These are phyloP conservation scores for Frieseomelitta varia DNA, from an alignment of 1,140 invertebrate species.

Conservation along the genomic window DNA sequence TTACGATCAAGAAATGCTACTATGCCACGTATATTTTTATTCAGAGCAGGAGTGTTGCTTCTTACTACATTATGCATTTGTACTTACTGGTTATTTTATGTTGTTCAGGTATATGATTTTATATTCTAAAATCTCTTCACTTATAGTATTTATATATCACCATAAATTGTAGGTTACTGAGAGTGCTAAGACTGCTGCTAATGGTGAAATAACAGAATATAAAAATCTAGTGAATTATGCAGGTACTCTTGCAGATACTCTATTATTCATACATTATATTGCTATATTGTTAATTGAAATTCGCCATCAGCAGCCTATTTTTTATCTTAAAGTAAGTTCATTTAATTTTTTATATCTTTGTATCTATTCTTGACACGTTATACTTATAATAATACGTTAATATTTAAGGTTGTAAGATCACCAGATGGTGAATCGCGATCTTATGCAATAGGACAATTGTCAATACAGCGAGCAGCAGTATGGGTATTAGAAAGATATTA, in stretches of 20 bases:
- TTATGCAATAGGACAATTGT: slow-evolving; percentile 95
- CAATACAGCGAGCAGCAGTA: slow-evolving; percentile 96
- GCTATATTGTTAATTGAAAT: slow-evolving; percentile 96
- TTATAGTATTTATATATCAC: slow-evolving; percentile 16
- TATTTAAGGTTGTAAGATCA: slow-evolving; percentile 89
- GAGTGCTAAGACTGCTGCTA: slow-evolving; percentile 88
- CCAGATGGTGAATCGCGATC: slow-evolving; percentile 95
- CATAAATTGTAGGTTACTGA: slow-evolving; percentile 87
- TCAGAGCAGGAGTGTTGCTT: slow-evolving; percentile 92
- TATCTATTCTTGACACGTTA: slow-evolving; percentile 1
- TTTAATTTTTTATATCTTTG: slow-evolving; percentile 7
- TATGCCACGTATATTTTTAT: slow-evolving; percentile 96
- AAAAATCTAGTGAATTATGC: slow-evolving; percentile 94
- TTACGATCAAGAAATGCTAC: slow-evolving; percentile 89
- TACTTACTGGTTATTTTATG: slow-evolving; percentile 98
- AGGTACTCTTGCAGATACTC: slow-evolving; percentile 93
- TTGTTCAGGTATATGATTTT: slow-evolving; percentile 85
- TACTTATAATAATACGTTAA: slow-evolving; percentile 19
- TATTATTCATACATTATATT: slow-evolving; percentile 97
- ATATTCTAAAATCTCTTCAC: neutral
- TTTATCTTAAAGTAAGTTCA: slow-evolving; percentile 90
- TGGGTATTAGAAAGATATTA: slow-evolving; percentile 98
- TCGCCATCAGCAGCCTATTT: slow-evolving; percentile 93
- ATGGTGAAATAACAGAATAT: slow-evolving; percentile 90
- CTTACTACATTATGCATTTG: slow-evolving; percentile 96